phyloP scores from a whole-genome alignment of 2,797 vertebrate species.

The Amblyopsis hoosieri region DNA sequence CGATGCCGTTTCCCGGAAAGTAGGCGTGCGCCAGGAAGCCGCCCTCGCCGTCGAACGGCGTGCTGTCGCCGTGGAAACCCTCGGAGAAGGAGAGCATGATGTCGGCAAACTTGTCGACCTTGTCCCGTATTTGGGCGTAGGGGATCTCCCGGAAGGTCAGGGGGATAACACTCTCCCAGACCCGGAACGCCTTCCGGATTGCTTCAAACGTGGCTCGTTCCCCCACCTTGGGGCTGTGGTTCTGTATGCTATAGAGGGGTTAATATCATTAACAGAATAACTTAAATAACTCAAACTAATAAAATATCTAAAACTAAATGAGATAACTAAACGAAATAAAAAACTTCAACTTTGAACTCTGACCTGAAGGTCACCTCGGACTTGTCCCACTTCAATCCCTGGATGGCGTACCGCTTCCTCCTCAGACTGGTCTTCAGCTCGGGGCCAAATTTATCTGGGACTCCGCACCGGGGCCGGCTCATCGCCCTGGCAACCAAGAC shows the following conservation, averaged over 20 bases:
- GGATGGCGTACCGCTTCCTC: constrained; percentile 87
- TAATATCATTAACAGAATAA: too few relatives aligned
- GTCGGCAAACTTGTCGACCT: constrained; percentile 85
- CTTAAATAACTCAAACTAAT: too few relatives aligned
- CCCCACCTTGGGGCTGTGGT: constrained; percentile 90
- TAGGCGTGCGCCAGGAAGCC: constrained; percentile 94
- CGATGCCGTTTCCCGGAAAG: constrained; percentile 90
- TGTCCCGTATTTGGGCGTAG: constrained; percentile 81
- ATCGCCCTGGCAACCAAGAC: constrained; percentile 80
- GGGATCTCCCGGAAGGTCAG: constrained; percentile 89
- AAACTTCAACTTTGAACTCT: constrained; percentile 6
- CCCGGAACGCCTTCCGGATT: constrained; percentile 87
- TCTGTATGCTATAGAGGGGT: constrained; percentile 84
- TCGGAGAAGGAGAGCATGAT: constrained; percentile 93
- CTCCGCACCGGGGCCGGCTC: constrained; percentile 87
- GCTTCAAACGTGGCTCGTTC: constrained; percentile 82
- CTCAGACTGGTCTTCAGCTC: constrained; percentile 89
- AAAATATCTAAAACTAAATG: too few relatives aligned
- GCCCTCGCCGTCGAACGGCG: constrained; percentile 90
- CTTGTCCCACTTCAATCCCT: constrained; percentile 91
- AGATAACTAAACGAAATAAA: too few relatives aligned
- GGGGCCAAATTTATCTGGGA: constrained; percentile 89
- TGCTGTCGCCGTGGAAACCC: constrained; percentile 93
- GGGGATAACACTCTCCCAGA: constrained; percentile 85
- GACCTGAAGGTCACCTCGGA: constrained; percentile 90